Base-by-base conservation (phyloP, 2,888 invertebrate genomes). In the Trichopoda pennipes region DNA sequence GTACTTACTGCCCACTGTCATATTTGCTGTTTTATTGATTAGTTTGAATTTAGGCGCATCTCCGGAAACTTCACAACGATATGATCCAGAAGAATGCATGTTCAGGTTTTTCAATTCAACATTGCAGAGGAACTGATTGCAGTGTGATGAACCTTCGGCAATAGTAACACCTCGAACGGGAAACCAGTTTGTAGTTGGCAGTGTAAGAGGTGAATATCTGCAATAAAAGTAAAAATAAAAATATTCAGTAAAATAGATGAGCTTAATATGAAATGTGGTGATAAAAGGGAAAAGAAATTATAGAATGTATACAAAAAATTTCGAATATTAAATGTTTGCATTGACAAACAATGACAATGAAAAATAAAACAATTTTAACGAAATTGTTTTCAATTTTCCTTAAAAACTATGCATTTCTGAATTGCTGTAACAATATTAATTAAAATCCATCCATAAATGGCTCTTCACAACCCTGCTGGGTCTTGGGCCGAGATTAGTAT, bases 61-160 rank as follows among this genome's bases (percentile, higher is more conserved):
- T 80, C 93, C 93, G 83, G 94, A 94, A 60, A 94, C 93, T 88
- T 94, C 94, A 87, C 94, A 94, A 69, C 93, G 90, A 88, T 93
- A 94, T 47, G 92, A 92, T 17, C 94, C 94, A 32, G 90, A 89
- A 68, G 91, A 91, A 76, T 88, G 86, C 81, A 86, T 86, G 79
- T 88, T 90, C 42, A 91, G 87, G 79, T 90, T 88, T 85, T 90
- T 90, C 84, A 91, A 86, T 84, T 91, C 91, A 74, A 91, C 89
- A 84, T 90, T 90, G 85, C 91, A 91, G 83, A 90, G 90, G 86
- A 90, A 90, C 88, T 91, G 89, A 87, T 91, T 91, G 87, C 91
- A 91, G 85, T 89, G 89, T 85, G 89, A 89, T 81, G 91, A 90
- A 81, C 90, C 89, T 68, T 89, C 89, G 83, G 90, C 88, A 78